Base-by-base conservation (phyloP, 1,140 invertebrate genomes). In the Drosophila parvula region DNA sequence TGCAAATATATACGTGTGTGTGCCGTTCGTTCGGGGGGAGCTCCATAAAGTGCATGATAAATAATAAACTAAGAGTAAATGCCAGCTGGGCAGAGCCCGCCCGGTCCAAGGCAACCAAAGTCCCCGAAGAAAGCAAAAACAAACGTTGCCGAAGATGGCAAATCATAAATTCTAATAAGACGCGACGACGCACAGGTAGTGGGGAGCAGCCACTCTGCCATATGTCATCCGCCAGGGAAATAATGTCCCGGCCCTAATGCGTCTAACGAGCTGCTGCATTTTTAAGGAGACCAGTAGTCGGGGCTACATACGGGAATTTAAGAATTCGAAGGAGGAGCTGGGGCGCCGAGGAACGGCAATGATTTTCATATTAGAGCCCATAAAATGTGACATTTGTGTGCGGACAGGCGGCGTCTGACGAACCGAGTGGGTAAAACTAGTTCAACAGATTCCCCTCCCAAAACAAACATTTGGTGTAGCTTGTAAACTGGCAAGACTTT, bases 161-260 rank as follows among this genome's bases (percentile, higher is more conserved):
- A 73, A 76, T 77, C 74, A 77, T 77, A 77, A 77, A 77, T 77
- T 77, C 74, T 77, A 77, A 77, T 76, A 77, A 77, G 74, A 76
- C 55, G 48, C 36, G 61, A 47, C 65, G 70, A 64, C 73, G 63
- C 44, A 77, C 53, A 64, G 62, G 63, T n/a, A 38, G 34, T 41
- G 45, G 45, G 45, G 38, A 44, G 59, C 57, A 61, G 71, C 47
- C 71, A 75, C 74, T 58, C 40, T 45, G 73, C 74, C 55, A 71
- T 71, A 70, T 71, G 68, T 71, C 68, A 71, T 58, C 51, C 43
- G 65, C 36, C 41, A 69, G 43, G 34, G 68, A 70, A 70, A 57
- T 70, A 48, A 47, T 74, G 68, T 53, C 69, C 40, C 47, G 55
- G 56, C 70, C 70, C 70, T 74, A 74, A 62, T 74, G 57, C 73